Conservation (phyloP, 1,140 invertebrate genomes). For the Diploscapter pachys region DNA sequence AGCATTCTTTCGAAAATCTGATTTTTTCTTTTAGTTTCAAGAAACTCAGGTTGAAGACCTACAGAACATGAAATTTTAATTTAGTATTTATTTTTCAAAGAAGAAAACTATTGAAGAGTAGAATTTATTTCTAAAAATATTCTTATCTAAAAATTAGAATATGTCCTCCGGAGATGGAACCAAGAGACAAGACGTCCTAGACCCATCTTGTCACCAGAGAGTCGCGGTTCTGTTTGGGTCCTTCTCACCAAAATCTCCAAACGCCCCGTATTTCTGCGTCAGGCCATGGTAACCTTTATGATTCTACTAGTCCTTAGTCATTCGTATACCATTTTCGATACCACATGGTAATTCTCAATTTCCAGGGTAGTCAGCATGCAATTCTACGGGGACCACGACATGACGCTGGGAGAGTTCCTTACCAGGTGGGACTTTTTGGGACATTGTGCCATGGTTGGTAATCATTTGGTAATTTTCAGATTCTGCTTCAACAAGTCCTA, state of each 20-base stretch:
- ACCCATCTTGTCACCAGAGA: constrained; percentile 80
- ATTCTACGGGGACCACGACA: constrained; percentile 88
- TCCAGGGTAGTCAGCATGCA: constrained; percentile 79
- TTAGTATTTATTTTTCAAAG: too few relatives aligned
- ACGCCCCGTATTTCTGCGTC: constrained; percentile 50
- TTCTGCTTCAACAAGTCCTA: constrained; percentile 66
- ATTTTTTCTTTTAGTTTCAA: too few relatives aligned
- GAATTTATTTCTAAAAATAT: background rate
- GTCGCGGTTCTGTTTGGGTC: constrained; percentile 86
- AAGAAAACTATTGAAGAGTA: too few relatives aligned
- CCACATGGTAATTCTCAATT: too few relatives aligned
- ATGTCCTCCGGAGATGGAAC: constrained; percentile 23
- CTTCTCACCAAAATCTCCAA: constrained; percentile 72
- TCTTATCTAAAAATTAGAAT: constrained; percentile 8
- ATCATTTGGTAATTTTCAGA: constrained; percentile 58
- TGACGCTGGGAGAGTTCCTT: constrained; percentile 86
- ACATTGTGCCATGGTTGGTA: constrained; percentile 65
- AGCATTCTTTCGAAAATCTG: background rate
- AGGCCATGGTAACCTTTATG: constrained; percentile 54
- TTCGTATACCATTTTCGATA: too few relatives aligned
- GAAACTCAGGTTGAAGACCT: too few relatives aligned
- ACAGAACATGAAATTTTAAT: too few relatives aligned
- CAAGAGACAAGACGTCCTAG: constrained; percentile 71
- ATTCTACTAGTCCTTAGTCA: too few relatives aligned
- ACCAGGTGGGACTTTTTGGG: constrained; percentile 33